Base-by-base conservation (phyloP, 1,140 invertebrate genomes). In the Procambarus virginalis region DNA sequence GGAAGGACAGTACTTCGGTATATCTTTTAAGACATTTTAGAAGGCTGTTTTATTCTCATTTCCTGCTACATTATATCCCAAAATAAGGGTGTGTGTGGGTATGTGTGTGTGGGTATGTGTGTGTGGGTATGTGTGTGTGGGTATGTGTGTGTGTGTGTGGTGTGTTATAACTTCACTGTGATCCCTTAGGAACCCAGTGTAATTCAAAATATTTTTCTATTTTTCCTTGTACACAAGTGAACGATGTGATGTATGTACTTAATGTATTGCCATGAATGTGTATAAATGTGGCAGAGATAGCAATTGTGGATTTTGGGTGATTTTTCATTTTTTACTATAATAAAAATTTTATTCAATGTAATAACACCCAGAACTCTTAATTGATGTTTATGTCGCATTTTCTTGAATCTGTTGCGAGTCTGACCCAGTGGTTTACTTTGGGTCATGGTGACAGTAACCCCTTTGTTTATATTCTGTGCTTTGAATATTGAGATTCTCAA, bases 401-500 rank as follows among this genome's bases (percentile, higher is more conserved):
- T 78, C 55, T 86, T 79, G n/a, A 68, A 60, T 60, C 76, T 78
- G 34, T 45, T 79, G 55, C 46, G 76, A 79, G 79, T 60, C 76
- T 86, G 84, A 48, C 58, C 55, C 58, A 14, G 17, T 48, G 75
- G 58, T 64, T 73, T 73, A 9, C 64, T 46, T 49, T n/a, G 60
- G 82, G 82, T 75, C 68, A 51, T 49, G 46, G 82, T 84, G 64
- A 75, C 68, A 64, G 60, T 64, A 84, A 79, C 49, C 78, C 45
- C 51, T 77, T 89, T 83, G 79, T 82, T 83, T 77, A 68, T 84
- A 89, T 79, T 77, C 68, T 84, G 58, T 89, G 88, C 88, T 89
- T 84, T 76, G 51, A 88, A 88, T 78, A 88, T 60, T 88, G 81
- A 49, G 81, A 89, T 89, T 89, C 88, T 89, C 88, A 89, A 84